Conservation (phyloP, 2,113 vertebrate species). For the Lethenteron reissneri region DNA sequence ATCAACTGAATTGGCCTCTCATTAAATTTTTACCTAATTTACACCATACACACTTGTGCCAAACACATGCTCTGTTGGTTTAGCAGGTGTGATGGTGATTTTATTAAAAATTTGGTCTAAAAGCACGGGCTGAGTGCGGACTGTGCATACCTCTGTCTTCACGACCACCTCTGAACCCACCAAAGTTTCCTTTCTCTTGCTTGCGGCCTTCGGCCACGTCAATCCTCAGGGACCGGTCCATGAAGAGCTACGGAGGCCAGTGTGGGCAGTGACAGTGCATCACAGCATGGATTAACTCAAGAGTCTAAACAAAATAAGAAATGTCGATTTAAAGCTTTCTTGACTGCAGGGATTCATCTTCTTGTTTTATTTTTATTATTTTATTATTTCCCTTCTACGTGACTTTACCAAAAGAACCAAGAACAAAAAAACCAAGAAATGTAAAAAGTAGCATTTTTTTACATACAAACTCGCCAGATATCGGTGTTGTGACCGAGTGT, state of each 20-base stretch:
- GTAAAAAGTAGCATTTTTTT: neutral
- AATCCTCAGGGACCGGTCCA: conserved; percentile 61
- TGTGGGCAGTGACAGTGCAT: conserved; percentile 5
- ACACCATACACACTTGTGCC: no score
- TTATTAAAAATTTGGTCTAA: no score
- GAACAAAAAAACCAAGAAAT: neutral
- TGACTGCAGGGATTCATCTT: no score
- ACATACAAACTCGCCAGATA: neutral
- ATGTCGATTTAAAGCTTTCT: neutral
- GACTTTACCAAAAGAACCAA: no score
- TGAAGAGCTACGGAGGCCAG: conserved; percentile 38
- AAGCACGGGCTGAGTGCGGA: no score
- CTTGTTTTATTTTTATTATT: no score
- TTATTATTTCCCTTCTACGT: no score
- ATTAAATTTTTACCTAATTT: no score
- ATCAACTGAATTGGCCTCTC: no score
- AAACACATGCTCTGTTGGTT: no score
- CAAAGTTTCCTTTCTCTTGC: conserved; percentile 77
- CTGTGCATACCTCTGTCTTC: conserved; percentile 50
- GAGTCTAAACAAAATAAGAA: neutral
- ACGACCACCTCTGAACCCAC: conserved; percentile 62
- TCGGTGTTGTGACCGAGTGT: neutral
- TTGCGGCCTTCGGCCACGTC: conserved; percentile 91
- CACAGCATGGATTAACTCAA: no score
- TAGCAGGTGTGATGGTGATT: no score